These are phyloP conservation scores for Pedionomus torquatus DNA, from an alignment of 2,113 vertebrate genomes.

Conservation along the genomic window DNA sequence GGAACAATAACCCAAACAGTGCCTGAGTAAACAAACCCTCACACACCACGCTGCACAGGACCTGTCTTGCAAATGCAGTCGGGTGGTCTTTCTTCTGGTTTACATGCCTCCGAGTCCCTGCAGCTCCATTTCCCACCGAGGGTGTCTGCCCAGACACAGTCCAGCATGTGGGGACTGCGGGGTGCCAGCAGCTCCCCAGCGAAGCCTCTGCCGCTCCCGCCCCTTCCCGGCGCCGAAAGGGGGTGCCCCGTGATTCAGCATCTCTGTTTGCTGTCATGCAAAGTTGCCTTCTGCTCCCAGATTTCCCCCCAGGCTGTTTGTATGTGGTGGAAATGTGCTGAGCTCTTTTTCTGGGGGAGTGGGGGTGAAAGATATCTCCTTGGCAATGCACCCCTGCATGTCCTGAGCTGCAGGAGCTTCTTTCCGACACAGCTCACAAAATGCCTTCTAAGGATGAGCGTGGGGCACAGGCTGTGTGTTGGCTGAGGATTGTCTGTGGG, in stretches of 20 bases:
- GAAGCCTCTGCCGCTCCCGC: background rate
- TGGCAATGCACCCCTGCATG: background rate
- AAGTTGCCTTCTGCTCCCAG: background rate
- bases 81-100: background rate
- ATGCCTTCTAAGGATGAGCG: background rate
- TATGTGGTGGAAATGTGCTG: rapidly evolving
- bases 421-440: background rate
- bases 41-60: background rate
- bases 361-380: background rate
- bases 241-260: background rate
- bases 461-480: rapidly evolving
- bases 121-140: background rate
- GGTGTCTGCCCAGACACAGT: background rate
- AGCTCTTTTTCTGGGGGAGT: background rate
- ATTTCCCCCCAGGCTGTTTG: background rate
- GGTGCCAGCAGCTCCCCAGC: background rate
- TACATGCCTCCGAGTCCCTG: background rate
- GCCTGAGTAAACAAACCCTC: background rate
- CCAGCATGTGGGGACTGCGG: background rate
- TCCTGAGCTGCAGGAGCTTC: background rate
- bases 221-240: background rate
- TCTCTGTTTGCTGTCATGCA: background rate
- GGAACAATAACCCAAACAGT: background rate
- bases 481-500: background rate
- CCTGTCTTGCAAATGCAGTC: rapidly evolving